Base-by-base conservation (phyloP, 1,140 invertebrate species). In the Agrilus planipennis region DNA sequence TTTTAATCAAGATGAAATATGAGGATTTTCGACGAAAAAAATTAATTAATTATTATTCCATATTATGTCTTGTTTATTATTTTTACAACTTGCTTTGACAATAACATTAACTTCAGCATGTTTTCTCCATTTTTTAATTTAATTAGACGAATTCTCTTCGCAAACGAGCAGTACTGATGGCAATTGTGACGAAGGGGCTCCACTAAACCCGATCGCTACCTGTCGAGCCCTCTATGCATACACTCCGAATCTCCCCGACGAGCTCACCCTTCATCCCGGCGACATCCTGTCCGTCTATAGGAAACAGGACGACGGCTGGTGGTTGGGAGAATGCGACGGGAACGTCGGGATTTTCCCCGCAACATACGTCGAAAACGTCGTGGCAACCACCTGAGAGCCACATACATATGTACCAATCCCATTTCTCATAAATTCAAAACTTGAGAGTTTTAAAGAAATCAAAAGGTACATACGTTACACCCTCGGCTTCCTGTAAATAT, bases 291-390 rank as follows among this genome's bases (percentile, higher is more conserved):
- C 81, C 42, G 80, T 94, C 18, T 86, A 86, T 60, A 81, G 86
- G 51, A 91, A 92, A 56, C 85, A 91, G 57, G 78, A 83, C n/a
- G 87, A 91, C 57, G 89, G 88, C 4, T 94, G 89, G 89, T 94
- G 90, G 89, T 76, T 89, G 35, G 89, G 89, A 7, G 86, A 91
- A 50, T 71, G 89, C 30, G 76, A 83, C 42, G 88, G 89, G 19
- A 70, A 72, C 38, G 77, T 87, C 35, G 90, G 90, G 18, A 90
- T 91, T 46, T 93, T 94, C 54, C 90, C 90, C 1, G 89, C 88
- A 1, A 91, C 88, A 3, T 94, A 93, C 54, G 89, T 93, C 2
- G 82, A 91, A 71, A 49, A n/a, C n/a, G n/a, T n/a, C n/a, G n/a
- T n/a, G n/a, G n/a, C n/a, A n/a, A n/a, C n/a, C n/a, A n/a, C n/a